A percentile compares a stretch with the other conserved stretches of the same genome.
phyloP scores from a whole-genome alignment of 2,113 vertebrate species.

The Spea multiplicata region DNA sequence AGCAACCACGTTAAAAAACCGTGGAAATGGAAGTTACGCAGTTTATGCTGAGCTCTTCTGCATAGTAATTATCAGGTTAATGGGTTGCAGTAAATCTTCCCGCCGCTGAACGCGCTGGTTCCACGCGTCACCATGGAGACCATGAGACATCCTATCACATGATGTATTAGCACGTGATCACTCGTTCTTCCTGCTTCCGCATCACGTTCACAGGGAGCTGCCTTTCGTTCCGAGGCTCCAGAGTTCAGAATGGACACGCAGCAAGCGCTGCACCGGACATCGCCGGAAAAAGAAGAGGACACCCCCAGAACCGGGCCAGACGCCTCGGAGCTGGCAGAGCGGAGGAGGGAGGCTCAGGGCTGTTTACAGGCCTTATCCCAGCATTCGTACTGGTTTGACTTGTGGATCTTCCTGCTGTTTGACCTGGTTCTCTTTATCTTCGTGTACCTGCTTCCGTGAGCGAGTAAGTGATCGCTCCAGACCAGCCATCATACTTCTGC shows the following conservation, averaged over 20 bases:
- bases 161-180: constrained; percentile 3
- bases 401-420: constrained; percentile 81
- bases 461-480: background rate
- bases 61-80: too few relatives aligned
- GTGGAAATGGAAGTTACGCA: too few relatives aligned
- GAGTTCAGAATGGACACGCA: background rate
- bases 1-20: too few relatives aligned
- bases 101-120: too few relatives aligned
- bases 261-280: fast-evolving
- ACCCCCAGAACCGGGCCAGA: fast-evolving
- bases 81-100: too few relatives aligned
- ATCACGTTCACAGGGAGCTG: background rate
- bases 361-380: constrained; percentile 55
- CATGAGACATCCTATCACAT: background rate
- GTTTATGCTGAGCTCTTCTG: too few relatives aligned
- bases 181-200: background rate
- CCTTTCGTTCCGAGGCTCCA: too few relatives aligned
- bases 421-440: constrained; percentile 75
- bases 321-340: fast-evolving
- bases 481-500: background rate
- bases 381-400: constrained; percentile 87
- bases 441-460: constrained; percentile 72
- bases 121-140: background rate
- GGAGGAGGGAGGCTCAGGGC: background rate
- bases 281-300: fast-evolving